These are phyloP conservation scores for Cathartes aura DNA, from an alignment of 2,113 vertebrate species.

Conservation along the genomic window DNA sequence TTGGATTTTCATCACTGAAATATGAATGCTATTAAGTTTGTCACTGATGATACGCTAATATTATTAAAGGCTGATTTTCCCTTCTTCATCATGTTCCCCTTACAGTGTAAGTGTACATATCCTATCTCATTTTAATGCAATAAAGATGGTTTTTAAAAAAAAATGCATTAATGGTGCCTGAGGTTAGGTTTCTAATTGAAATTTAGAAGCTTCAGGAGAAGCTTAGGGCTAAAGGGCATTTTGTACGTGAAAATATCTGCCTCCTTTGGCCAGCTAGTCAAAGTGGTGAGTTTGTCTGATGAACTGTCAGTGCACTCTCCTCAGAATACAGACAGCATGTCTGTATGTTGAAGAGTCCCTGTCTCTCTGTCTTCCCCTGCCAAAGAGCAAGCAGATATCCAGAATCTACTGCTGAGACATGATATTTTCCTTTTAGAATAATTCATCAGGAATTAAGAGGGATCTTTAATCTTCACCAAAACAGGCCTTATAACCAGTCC, in stretches of 20 bases:
- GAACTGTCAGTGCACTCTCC: background rate
- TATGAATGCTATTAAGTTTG: background rate
- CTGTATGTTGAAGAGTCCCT: background rate
- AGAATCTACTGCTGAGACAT: background rate
- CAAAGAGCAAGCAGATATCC: constrained; percentile 9
- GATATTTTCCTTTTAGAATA: constrained; percentile 4
- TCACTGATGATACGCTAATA: background rate
- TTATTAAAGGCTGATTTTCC: background rate
- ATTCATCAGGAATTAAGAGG: constrained; percentile 23
- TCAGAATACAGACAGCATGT: background rate
- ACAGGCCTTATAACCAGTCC: background rate
- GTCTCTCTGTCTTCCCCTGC: background rate
- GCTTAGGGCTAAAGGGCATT: background rate
- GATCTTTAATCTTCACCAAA: constrained; percentile 13
- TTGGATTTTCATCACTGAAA: background rate
- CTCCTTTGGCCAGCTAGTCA: background rate
- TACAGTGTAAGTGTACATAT: background rate
- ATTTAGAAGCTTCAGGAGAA: background rate
- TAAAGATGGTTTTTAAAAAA: background rate
- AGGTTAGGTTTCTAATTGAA: background rate
- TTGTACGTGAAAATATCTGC: background rate
- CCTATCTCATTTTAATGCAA: background rate
- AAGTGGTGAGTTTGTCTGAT: background rate
- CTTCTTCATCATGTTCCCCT: background rate
- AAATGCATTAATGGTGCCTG: background rate